A percentile compares a stretch with the other conserved stretches of the same genome.
phyloP scores from a whole-genome alignment of 2,113 vertebrate species.

The Clinocottus analis region DNA sequence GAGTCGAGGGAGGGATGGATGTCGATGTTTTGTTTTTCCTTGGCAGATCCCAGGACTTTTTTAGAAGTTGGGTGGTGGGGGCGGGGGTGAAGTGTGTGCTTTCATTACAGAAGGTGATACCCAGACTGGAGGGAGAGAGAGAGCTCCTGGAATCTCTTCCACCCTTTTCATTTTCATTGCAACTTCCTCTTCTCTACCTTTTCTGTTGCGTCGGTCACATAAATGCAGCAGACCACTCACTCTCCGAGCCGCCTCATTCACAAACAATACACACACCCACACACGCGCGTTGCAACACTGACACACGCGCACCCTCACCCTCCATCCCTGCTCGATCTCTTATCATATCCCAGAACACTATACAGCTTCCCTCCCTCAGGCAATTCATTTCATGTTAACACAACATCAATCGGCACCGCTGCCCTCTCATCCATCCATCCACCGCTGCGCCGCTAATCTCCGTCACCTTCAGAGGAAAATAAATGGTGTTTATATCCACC shows the following conservation, averaged over 20 bases:
- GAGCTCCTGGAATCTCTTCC: conserved; percentile 1
- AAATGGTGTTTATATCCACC: conserved; percentile 58
- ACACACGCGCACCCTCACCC: conserved; percentile 27
- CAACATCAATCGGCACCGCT: conserved; percentile 63
- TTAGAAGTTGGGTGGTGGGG: conserved; percentile 53
- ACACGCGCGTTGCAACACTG: conserved; percentile 18
- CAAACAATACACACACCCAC: conserved; percentile 40
- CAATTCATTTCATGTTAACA: conserved; percentile 71
- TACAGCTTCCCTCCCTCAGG: conserved; percentile 59
- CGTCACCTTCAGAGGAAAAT: conserved; percentile 65
- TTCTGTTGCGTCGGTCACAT: neutral
- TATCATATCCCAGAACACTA: conserved; percentile 59
- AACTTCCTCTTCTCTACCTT: neutral
- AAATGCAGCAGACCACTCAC: conserved; percentile 5
- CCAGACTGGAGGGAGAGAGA: conserved; percentile 68
- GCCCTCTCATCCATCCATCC: conserved; percentile 51
- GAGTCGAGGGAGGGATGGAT: conserved; percentile 66
- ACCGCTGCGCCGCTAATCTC: conserved; percentile 49
- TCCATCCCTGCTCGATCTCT: conserved; percentile 53
- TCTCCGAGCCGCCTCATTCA: conserved; percentile 43
- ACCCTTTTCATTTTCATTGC: neutral
- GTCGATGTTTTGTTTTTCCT: conserved; percentile 46
- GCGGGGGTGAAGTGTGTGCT: conserved; percentile 47
- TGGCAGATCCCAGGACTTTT: conserved; percentile 37
- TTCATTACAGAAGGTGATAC: conserved; percentile 91